These are phyloP conservation scores for Drosophila falleni DNA, from an alignment of 2,888 invertebrate genomes.

Conservation along the genomic window DNA sequence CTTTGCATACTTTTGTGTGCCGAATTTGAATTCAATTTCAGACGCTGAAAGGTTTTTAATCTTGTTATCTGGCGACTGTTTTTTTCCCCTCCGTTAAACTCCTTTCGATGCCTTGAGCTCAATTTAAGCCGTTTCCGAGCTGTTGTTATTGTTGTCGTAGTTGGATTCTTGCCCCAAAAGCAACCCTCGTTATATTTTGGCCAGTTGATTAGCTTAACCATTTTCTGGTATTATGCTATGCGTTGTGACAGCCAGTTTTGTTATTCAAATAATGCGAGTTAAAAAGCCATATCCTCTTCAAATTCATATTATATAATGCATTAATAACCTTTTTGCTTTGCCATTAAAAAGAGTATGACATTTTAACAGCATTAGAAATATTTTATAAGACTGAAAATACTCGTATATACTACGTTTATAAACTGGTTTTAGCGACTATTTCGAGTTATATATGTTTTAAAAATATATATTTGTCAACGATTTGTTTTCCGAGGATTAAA, in stretches of 20 bases:
- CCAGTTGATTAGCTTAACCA: conserved; percentile 76
- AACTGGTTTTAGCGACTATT: neutral
- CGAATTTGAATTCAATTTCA: conserved; percentile 81
- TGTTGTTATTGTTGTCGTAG: conserved; percentile 8
- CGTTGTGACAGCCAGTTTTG: conserved; percentile 34
- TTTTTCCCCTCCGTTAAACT: conserved; percentile 28
- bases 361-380: neutral
- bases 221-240: conserved; percentile 42
- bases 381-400: neutral
- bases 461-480: conserved; percentile 44
- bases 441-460: conserved; percentile 8
- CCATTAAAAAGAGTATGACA: conserved; percentile 4
- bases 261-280: conserved; percentile 36
- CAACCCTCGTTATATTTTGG: conserved; percentile 69
- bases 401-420: too few species aligned
- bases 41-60: conserved; percentile 81
- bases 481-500: too few species aligned
- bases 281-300: conserved; percentile 14
- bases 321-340: conserved; percentile 2
- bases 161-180: conserved; percentile 27
- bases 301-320: conserved; percentile 9
- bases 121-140: conserved; percentile 26
- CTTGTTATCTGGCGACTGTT: conserved; percentile 71
- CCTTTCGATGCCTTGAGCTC: conserved; percentile 37
- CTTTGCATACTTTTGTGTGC: conserved; percentile 78